Evolutionary conservation across 2,888 invertebrate genomes (phyloP), one percentile per base, ranked within the genome.

Genomic region (Exocentrus adspersus): DNA sequence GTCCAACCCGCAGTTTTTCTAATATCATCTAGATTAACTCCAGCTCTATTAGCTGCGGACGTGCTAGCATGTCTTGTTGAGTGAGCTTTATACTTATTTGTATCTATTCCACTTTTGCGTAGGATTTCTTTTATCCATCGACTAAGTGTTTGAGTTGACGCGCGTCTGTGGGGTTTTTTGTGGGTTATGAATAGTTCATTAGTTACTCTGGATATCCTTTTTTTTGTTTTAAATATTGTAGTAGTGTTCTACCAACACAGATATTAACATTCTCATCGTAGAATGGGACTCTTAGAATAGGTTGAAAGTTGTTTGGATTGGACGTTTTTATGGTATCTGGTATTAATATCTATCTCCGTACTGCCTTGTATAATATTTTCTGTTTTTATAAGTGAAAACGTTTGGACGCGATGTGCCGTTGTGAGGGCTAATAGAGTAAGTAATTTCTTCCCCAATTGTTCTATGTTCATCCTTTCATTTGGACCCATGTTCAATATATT

Each of bases 1-100:
- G 72, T 54, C 73, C 72, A 74, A 6, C 72, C 73, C 6, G 72
- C 70, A 28, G 69, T 70, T 19, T 53, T 68, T 17, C 61, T 60
- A 16, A 74, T 73, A 1, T 48, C 37, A 2, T 71, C 64, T 10
- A 73, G 20, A 46, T 37, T 65, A 3, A 74, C 60, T 16, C 70
- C 71, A 10, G 6, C 60, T 24, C 62, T 61, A 14, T 57, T 52
- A 10, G 72, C 76, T 4, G 73, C 68, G n/a, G 74, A 73, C 4
- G 72, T 73, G 5, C 64, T 59, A 0, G 70, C 71, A 51, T 76
- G 76, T 28, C 72, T 58, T 9, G 64, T 68, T 28, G 60, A 51
- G 28, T 73, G 71, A 7, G 71, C 64, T 42, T 56, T 59, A 57
- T 67, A 73, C 1, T 56, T 24, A 1, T 16, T 12, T 3, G 69